Conservation (phyloP, 2,113 vertebrate species). For the Trichechus manatus region DNA sequence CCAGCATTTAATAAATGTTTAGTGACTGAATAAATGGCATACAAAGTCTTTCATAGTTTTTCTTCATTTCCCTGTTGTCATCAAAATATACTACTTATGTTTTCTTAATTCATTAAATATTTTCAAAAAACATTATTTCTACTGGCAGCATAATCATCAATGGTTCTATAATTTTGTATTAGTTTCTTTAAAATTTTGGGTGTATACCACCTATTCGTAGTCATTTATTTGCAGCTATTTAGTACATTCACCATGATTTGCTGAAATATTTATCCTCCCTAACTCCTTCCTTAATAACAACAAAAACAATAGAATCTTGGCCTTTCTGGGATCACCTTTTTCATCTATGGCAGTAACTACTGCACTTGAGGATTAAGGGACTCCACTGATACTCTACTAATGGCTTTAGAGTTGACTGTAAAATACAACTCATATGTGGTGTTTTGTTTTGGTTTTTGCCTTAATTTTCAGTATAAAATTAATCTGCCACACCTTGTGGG, state of each 20-base stretch:
- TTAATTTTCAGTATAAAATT: conserved; percentile 52
- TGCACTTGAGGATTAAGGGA: background rate
- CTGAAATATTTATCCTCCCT: background rate
- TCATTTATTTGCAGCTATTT: conserved; percentile 31
- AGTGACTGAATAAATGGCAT: background rate
- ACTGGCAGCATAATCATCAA: background rate
- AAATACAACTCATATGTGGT: background rate
- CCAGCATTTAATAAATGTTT: background rate
- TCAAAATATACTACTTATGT: conserved; percentile 23
- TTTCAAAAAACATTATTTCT: conserved; percentile 52
- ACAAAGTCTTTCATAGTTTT: conserved; percentile 20
- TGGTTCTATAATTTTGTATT: background rate
- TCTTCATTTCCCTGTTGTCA: background rate
- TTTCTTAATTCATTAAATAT: conserved; percentile 34
- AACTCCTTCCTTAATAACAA: conserved; percentile 45
- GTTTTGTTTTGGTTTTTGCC: background rate
- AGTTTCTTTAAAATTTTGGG: conserved; percentile 15
- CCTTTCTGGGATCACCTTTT: conserved; percentile 9
- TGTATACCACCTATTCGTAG: background rate
- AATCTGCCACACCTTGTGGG: background rate
- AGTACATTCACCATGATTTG: background rate
- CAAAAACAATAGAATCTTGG: background rate
- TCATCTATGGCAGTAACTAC: background rate
- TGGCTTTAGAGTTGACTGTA: background rate
- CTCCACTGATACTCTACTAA: background rate